These are phyloP conservation scores for Eilema griseolum DNA, from an alignment of 2,888 invertebrate species.

Conservation along the genomic window DNA sequence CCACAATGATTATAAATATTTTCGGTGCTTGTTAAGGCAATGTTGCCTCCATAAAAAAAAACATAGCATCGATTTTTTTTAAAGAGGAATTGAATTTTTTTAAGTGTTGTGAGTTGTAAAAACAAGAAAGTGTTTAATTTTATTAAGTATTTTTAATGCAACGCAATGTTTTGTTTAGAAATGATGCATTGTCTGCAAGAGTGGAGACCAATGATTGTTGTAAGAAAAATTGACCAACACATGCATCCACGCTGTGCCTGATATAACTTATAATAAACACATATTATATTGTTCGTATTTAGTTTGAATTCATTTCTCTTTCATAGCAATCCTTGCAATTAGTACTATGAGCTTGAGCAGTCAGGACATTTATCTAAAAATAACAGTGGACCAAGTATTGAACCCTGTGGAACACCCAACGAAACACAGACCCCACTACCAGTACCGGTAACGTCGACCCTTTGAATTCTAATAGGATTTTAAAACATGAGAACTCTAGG, in stretches of 20 bases:
- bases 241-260: constrained; percentile 23
- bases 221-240: not conserved
- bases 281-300: not conserved
- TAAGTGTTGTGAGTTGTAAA: too few relatives aligned
- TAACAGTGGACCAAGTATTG: too few relatives aligned
- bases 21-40: not conserved
- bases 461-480: too few relatives aligned
- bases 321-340: not conserved
- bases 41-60: not conserved
- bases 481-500: too few relatives aligned
- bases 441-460: too few relatives aligned
- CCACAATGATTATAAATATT: not conserved
- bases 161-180: not conserved
- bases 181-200: not conserved
- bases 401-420: too few relatives aligned
- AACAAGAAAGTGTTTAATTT: too few relatives aligned
- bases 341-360: too few relatives aligned
- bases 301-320: not conserved
- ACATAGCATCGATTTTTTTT: not conserved
- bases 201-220: not conserved
- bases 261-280: constrained; percentile 10
- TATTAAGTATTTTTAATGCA: too few relatives aligned
- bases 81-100: too few relatives aligned
- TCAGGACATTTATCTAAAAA: too few relatives aligned
- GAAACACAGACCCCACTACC: too few relatives aligned